Conservation (phyloP, 2,888 invertebrate genomes). For the Drosophila mettleri region DNA sequence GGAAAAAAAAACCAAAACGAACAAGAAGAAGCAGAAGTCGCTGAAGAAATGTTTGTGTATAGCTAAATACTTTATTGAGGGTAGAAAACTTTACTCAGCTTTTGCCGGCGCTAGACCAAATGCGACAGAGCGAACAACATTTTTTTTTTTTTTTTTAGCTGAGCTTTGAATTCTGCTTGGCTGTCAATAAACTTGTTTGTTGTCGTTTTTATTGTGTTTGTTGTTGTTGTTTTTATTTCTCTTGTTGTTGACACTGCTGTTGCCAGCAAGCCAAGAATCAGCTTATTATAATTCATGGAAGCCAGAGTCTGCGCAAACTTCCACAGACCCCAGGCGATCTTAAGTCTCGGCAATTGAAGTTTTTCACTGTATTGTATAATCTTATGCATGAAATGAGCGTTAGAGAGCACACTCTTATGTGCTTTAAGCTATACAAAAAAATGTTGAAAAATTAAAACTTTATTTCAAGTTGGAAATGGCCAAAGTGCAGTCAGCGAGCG, state of each 20-base stretch:
- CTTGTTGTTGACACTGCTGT: slow-evolving; percentile 23
- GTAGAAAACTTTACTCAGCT: slow-evolving; percentile 31
- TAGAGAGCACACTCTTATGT: neutral
- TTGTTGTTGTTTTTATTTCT: slow-evolving; percentile 4
- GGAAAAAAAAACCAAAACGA: slow-evolving; percentile 6
- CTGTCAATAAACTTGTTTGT: slow-evolving; percentile 40
- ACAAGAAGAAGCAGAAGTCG: neutral
- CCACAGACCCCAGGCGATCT: slow-evolving; percentile 5
- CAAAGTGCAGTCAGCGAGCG: too few relatives aligned
- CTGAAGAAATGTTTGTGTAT: slow-evolving; percentile 21
- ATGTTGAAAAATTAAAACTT: neutral
- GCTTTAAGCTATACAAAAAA: neutral
- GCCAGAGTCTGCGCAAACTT: slow-evolving; percentile 26
- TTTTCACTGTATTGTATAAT: neutral
- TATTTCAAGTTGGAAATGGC: neutral
- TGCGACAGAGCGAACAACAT: slow-evolving; percentile 25
- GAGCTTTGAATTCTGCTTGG: slow-evolving; percentile 28
- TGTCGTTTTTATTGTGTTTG: slow-evolving; percentile 16
- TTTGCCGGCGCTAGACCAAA: slow-evolving; percentile 29
- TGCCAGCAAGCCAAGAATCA: slow-evolving; percentile 15
- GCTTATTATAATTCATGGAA: slow-evolving; percentile 46
- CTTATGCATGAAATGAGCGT: neutral
- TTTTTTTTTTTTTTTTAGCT: slow-evolving; percentile 19
- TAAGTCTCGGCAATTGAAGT: neutral
- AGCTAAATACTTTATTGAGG: slow-evolving; percentile 47